Conservation (phyloP, 2,113 vertebrate genomes). For the Prionailurus viverrinus region DNA sequence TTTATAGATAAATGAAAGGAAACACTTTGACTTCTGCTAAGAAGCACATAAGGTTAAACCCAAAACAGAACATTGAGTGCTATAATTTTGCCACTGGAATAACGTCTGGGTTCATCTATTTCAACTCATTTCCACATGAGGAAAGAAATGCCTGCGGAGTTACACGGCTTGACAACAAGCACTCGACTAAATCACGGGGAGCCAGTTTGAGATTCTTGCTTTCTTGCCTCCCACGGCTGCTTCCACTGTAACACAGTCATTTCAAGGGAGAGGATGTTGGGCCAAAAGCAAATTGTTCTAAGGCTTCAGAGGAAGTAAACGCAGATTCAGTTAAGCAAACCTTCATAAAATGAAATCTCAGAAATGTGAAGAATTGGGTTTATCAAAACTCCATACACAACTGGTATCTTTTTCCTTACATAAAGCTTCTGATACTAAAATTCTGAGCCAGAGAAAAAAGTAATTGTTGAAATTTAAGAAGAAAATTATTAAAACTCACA, state of each 20-base stretch:
- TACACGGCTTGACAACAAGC: conserved; percentile 14
- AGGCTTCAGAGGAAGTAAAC: conserved; percentile 40
- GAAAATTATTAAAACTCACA: background rate
- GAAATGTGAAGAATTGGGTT: conserved; percentile 55
- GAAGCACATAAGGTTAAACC: conserved; percentile 1
- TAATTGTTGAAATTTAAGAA: conserved; percentile 39
- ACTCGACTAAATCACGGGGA: background rate
- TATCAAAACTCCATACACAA: conserved; percentile 25
- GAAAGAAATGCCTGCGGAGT: conserved; percentile 6
- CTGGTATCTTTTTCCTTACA: conserved; percentile 40
- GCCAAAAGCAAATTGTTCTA: conserved; percentile 21
- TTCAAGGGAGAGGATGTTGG: conserved; percentile 38
- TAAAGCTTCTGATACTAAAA: conserved; percentile 31
- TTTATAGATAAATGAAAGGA: conserved; percentile 50
- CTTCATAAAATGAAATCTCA: conserved; percentile 53
- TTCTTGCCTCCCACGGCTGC: conserved; percentile 13
- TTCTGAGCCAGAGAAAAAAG: background rate
- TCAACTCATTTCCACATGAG: background rate
- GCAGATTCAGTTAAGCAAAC: background rate
- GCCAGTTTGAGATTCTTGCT: conserved; percentile 13
- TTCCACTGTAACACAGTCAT: conserved; percentile 39
- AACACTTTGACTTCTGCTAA: conserved; percentile 16
- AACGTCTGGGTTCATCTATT: background rate
- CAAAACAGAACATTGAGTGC: background rate
- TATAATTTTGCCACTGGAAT: background rate